Evolutionary conservation across 2,113 vertebrate species (phyloP).

Genomic region (Pipra filicauda): DNA sequence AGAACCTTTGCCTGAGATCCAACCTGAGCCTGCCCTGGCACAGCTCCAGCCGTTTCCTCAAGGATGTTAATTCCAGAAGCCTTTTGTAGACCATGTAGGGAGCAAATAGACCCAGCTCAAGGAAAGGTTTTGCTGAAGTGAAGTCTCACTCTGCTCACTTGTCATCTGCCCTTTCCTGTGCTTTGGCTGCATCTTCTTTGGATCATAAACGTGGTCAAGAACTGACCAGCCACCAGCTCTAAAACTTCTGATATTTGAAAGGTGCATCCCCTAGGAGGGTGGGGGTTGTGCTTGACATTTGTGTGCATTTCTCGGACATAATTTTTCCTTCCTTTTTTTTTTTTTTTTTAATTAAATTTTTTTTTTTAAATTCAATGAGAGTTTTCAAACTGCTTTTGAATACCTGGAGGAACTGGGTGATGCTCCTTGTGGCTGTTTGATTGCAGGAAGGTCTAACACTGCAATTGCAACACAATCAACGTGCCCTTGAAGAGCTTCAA

Average conservation of each 20-base stretch:
- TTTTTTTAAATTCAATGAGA: neutral
- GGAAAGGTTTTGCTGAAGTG: accelerated
- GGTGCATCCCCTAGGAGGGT: too few species aligned
- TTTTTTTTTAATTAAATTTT: neutral
- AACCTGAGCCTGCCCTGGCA: neutral
- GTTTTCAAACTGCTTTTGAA: neutral
- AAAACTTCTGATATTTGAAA: neutral
- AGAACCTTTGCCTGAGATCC: neutral
- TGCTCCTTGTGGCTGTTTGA: neutral
- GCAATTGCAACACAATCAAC: neutral
- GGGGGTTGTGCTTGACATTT: neutral
- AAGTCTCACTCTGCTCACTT: neutral
- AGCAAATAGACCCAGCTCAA: neutral
- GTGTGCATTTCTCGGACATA: too few species aligned
- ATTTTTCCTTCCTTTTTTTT: neutral
- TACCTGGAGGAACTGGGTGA: neutral
- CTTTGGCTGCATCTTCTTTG: neutral
- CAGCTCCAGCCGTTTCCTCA: neutral
- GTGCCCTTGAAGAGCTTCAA: neutral
- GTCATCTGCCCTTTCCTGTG: neutral
- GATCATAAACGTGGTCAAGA: neutral
- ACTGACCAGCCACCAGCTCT: neutral
- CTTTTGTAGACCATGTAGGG: neutral
- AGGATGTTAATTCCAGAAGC: neutral
- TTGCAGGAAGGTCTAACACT: neutral